Evolutionary conservation across 2,797 vertebrate species (phyloP).

Genomic region (Pangasius djambal): DNA sequence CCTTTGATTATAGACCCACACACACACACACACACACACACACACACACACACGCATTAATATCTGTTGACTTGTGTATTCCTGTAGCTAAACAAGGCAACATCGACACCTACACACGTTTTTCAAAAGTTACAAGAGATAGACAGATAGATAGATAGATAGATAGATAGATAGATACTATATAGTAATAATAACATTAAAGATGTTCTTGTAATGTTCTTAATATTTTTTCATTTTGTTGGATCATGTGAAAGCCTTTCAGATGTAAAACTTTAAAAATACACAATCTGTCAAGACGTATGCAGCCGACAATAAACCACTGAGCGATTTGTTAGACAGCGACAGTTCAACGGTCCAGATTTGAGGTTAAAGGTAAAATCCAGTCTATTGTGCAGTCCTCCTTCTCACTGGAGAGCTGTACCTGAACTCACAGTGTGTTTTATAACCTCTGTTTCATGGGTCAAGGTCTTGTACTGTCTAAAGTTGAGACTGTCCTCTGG

Average conservation of each 20-base stretch:
- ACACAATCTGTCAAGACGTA: neutral
- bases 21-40: neutral
- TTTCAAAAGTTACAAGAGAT: neutral
- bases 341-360: neutral
- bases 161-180: neutral
- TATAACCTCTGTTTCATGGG: constrained; percentile 36
- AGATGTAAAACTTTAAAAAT: neutral
- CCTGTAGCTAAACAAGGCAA: neutral
- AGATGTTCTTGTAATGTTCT: neutral
- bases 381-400: neutral
- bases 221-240: too few species aligned
- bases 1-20: neutral
- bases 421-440: constrained; percentile 26
- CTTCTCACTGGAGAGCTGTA: neutral
- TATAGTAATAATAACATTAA: neutral
- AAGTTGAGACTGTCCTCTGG: constrained; percentile 42
- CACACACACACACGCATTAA: neutral
- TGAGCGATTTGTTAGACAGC: neutral
- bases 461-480: constrained; percentile 31
- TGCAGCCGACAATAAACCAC: neutral
- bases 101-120: neutral
- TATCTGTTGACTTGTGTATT: neutral
- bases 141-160: neutral
- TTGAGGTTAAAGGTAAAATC: neutral
- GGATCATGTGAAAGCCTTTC: too few species aligned